These are phyloP conservation scores for Aphidius ervi DNA, from an alignment of 1,140 invertebrate genomes.

Conservation along the genomic window DNA sequence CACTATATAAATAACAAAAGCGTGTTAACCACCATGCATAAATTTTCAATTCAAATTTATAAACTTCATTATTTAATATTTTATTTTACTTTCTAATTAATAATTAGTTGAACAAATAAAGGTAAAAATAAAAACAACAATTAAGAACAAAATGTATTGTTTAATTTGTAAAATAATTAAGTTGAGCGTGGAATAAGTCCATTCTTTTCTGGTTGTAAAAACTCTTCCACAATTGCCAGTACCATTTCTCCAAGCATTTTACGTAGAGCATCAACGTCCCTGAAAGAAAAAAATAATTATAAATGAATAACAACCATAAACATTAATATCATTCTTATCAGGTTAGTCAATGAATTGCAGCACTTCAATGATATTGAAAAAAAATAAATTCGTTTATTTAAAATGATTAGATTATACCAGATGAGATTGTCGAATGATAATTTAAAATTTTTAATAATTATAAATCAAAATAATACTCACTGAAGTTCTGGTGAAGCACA, in stretches of 20 bases:
- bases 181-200: conserved; percentile 56
- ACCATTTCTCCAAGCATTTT: conserved; percentile 72
- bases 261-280: conserved; percentile 64
- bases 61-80: not conserved
- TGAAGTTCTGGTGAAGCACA: conserved; percentile 63
- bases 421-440: not conserved
- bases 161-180: conserved; percentile 18
- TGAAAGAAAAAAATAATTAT: conserved; percentile 45
- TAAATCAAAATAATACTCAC: conserved; percentile 49
- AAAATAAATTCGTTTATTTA: conserved; percentile 4
- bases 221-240: conserved; percentile 70
- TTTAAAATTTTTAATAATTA: not conserved
- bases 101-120: too few relatives aligned
- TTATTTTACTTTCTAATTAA: too few relatives aligned
- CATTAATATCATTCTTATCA: too few relatives aligned
- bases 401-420: too few relatives aligned
- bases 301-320: too few relatives aligned
- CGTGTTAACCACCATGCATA: too few relatives aligned
- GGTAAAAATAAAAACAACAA: not conserved
- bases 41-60: not conserved
- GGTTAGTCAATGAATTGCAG: too few relatives aligned
- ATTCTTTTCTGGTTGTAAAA: conserved; percentile 75
- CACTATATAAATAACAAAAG: too few relatives aligned
- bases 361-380: conserved; percentile 5
- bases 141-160: not conserved